Evolutionary conservation across 2,888 invertebrate genomes (phyloP).

Genomic region (Esperia sulphurella): DNA sequence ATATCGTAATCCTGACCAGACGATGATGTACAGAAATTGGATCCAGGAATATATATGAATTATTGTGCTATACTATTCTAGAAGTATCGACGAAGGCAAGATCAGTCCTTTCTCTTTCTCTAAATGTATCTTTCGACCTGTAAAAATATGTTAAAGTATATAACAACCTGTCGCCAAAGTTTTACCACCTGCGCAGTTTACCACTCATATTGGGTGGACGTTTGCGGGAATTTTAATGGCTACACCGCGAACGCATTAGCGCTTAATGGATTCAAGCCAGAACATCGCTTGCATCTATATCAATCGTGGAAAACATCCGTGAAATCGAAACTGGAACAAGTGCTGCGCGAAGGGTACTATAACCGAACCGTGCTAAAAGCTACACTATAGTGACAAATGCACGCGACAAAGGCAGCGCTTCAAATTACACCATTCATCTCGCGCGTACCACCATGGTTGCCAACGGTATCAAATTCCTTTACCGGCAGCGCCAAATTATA

Average conservation of each 20-base stretch:
- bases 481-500: too few relatives aligned
- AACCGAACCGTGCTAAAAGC: constrained; percentile 19
- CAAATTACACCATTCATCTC: constrained; percentile 67
- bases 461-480: too few relatives aligned
- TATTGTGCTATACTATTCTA: too few relatives aligned
- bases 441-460: constrained; percentile 12
- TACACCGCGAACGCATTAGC: constrained; percentile 4
- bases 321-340: constrained; percentile 32
- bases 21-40: too few relatives aligned
- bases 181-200: background rate
- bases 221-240: constrained; percentile 4
- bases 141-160: too few relatives aligned
- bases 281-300: background rate
- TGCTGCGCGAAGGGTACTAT: constrained; percentile 15
- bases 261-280: constrained; percentile 8
- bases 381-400: constrained; percentile 38
- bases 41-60: too few relatives aligned
- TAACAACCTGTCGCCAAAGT: too few relatives aligned
- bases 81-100: too few relatives aligned
- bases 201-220: background rate
- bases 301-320: constrained; percentile 22
- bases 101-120: too few relatives aligned
- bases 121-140: too few relatives aligned
- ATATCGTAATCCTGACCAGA: too few relatives aligned
- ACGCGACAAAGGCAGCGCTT: constrained; percentile 50